A percentile compares a stretch with the other conserved stretches of the same genome.
Conservation (phyloP, 2,888 invertebrate species). For the Leucoptera coffeella region DNA sequence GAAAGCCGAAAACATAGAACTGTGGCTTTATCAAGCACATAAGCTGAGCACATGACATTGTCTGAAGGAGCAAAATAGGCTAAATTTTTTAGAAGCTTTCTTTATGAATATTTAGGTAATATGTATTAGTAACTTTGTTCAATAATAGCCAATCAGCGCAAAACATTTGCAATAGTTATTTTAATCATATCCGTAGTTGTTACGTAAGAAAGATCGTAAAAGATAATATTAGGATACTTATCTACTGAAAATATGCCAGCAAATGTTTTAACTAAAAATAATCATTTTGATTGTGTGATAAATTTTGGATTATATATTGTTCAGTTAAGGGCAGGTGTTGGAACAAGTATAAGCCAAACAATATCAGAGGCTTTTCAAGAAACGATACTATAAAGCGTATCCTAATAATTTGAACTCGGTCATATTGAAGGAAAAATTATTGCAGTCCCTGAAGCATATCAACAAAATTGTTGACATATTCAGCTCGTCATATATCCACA, state of each 20-base stretch:
- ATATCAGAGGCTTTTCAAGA: too few relatives aligned
- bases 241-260: slow-evolving; percentile 4
- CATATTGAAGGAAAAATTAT: too few relatives aligned
- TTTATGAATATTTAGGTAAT: slow-evolving; percentile 1
- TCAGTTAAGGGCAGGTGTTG: slow-evolving; percentile 6
- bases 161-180: slow-evolving; percentile 3
- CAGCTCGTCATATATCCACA: too few relatives aligned
- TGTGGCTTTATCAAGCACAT: slow-evolving; percentile 6
- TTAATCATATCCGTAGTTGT: slow-evolving; percentile 4
- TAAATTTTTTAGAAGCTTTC: slow-evolving; percentile 1
- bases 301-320: slow-evolving; percentile 3
- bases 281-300: slow-evolving; percentile 4
- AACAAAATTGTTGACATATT: too few relatives aligned
- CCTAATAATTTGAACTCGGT: too few relatives aligned
- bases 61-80: slow-evolving; percentile 2
- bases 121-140: not conserved
- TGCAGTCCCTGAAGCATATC: too few relatives aligned
- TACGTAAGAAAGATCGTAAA: slow-evolving; percentile 1
- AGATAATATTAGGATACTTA: slow-evolving; percentile 3
- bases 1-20: slow-evolving; percentile 7
- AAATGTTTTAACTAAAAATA: slow-evolving; percentile 5
- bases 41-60: slow-evolving; percentile 7
- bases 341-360: too few relatives aligned
- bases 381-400: too few relatives aligned
- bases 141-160: slow-evolving; percentile 3